phyloP scores from a whole-genome alignment of 1,140 invertebrate genomes.

The Phocides pigmalion region DNA sequence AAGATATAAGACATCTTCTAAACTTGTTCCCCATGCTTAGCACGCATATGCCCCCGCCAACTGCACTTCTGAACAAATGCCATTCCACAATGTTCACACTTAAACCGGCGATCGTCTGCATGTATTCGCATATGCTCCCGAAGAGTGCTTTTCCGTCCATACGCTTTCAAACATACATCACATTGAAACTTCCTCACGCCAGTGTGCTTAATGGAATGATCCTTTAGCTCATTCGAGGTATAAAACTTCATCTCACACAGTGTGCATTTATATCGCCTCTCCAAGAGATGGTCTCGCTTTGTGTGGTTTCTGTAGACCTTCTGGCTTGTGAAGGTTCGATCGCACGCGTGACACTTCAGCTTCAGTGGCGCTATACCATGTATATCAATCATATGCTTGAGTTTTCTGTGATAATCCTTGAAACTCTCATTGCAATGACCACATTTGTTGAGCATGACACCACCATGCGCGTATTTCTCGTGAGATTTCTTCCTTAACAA shows the following conservation, averaged over 20 bases:
- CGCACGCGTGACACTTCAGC: conserved; percentile 44
- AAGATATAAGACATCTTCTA: conserved; percentile 1
- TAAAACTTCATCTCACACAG: conserved; percentile 50
- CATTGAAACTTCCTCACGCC: conserved; percentile 85
- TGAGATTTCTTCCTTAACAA: not conserved
- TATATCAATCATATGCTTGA: conserved; percentile 36
- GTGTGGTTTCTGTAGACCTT: conserved; percentile 32
- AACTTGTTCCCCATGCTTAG: conserved; percentile 45
- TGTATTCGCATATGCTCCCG: no score
- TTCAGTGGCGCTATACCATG: conserved; percentile 33
- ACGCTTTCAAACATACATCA: conserved; percentile 84
- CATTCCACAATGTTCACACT: conserved; percentile 63
- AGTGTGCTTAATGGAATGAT: conserved; percentile 77
- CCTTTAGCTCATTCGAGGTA: conserved; percentile 48
- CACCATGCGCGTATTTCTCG: conserved; percentile 9
- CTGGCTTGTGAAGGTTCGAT: conserved; percentile 33
- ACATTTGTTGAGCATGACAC: conserved; percentile 30
- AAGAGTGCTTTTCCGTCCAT: conserved; percentile 76
- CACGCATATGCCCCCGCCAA: conserved; percentile 50
- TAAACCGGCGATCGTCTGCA: conserved; percentile 53
- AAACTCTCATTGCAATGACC: conserved; percentile 41
- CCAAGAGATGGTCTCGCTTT: conserved; percentile 43
- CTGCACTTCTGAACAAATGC: no score
- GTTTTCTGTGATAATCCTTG: conserved; percentile 27
- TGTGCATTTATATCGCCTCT: conserved; percentile 2